Conservation (phyloP, 2,888 invertebrate genomes). For the Epicampocera succincta region DNA sequence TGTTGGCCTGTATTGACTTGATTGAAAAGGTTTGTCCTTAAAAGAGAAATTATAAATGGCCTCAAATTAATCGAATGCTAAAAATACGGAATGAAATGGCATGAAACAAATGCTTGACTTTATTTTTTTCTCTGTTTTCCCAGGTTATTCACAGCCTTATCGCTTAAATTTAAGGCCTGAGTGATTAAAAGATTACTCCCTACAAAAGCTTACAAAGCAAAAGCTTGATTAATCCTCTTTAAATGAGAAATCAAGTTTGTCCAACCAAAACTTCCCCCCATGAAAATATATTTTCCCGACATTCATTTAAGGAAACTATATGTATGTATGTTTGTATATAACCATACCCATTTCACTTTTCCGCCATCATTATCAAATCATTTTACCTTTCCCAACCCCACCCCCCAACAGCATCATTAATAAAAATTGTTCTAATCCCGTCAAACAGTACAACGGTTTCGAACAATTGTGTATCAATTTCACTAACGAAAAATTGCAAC, state of each 20-base stretch:
- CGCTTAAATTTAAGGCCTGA: conserved; percentile 31
- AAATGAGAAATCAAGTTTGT: conserved; percentile 40
- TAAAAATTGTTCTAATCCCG: conserved; percentile 80
- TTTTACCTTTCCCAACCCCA: neutral
- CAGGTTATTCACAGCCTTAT: neutral
- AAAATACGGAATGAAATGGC: conserved; percentile 31
- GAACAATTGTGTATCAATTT: conserved; percentile 97
- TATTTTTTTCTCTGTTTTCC: neutral
- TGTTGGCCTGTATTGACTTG: conserved; percentile 98
- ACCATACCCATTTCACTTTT: conserved; percentile 43
- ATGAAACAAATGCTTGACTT: conserved; percentile 26
- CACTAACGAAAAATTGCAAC: conserved; percentile 96
- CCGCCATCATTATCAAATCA: conserved; percentile 25
- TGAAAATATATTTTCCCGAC: neutral
- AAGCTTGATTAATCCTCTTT: conserved; percentile 22
- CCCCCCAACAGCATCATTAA: conserved; percentile 55
- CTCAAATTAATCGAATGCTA: conserved; percentile 48
- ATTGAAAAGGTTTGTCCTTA: conserved; percentile 93
- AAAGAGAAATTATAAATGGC: conserved; percentile 19
- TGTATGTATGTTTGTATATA: conserved; percentile 5
- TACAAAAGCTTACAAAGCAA: neutral
- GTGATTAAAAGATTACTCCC: conserved; percentile 17
- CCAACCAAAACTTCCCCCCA: neutral
- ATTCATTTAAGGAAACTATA: neutral
- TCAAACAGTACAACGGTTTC: conserved; percentile 91